Conservation (phyloP, 2,797 vertebrate genomes). For the Coccyzus lansbergi region DNA sequence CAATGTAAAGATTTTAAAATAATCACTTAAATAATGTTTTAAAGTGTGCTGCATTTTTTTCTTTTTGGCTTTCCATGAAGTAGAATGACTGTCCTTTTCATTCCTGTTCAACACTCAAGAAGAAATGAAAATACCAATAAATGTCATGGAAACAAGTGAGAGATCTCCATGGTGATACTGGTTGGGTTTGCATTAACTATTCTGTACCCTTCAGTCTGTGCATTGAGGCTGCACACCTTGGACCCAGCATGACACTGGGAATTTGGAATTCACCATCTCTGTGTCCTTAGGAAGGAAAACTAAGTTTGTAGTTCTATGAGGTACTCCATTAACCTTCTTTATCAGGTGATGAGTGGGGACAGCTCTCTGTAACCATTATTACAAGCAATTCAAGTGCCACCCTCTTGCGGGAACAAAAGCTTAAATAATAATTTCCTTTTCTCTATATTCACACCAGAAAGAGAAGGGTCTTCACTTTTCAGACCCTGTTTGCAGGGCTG, state of each 20-base stretch:
- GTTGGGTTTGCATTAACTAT: not conserved
- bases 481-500: not conserved
- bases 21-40: not conserved
- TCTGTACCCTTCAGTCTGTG: not conserved
- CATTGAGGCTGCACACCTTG: not conserved
- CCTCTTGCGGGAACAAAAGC: not conserved
- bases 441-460: not conserved
- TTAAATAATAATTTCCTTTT: not conserved
- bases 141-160: not conserved
- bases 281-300: not conserved
- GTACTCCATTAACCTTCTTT: not conserved
- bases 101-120: not conserved
- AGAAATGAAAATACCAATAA: constrained; percentile 17
- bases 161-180: not conserved
- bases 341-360: not conserved
- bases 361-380: not conserved
- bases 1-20: not conserved
- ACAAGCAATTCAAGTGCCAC: not conserved
- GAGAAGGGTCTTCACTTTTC: not conserved
- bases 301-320: not conserved
- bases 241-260: not conserved
- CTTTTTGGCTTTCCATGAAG: not conserved
- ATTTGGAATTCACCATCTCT: not conserved
- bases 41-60: not conserved
- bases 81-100: not conserved